phyloP scores from a whole-genome alignment of 2,888 invertebrate genomes.

The Psylliodes chrysocephalus region DNA sequence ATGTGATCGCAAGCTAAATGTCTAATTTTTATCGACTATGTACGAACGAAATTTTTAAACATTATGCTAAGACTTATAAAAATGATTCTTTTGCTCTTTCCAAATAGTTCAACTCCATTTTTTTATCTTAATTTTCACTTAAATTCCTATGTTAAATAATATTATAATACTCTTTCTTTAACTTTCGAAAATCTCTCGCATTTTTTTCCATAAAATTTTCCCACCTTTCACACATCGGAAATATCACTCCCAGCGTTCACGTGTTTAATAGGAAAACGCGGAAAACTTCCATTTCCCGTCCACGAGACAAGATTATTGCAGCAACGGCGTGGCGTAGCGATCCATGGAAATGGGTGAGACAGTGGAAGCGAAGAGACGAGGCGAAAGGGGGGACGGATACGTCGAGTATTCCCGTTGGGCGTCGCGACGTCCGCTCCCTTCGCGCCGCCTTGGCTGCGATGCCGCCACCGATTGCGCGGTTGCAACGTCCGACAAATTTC shows the following conservation, averaged over 20 bases:
- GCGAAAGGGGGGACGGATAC: neutral
- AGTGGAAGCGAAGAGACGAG: neutral
- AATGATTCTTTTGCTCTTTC: too few relatives aligned
- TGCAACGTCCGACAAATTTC: conserved; percentile 5
- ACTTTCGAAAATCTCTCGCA: neutral
- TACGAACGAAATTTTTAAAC: too few relatives aligned
- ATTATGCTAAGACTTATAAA: too few relatives aligned
- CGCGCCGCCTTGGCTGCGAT: neutral
- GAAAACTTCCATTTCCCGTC: conserved; percentile 28
- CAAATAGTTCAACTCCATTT: too few relatives aligned
- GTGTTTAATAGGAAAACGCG: conserved; percentile 21
- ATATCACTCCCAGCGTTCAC: conserved; percentile 23
- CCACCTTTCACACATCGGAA: conserved; percentile 17
- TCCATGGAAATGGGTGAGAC: conserved; percentile 3
- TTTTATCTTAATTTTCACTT: too few relatives aligned
- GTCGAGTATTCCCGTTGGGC: conserved; percentile 26
- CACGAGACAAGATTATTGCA: conserved; percentile 28
- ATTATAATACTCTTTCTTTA: too few relatives aligned
- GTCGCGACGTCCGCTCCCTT: conserved; percentile 19
- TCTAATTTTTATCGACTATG: too few relatives aligned
- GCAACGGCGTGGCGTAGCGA: conserved; percentile 14
- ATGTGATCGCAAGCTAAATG: too few relatives aligned
- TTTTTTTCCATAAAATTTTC: conserved; percentile 6
- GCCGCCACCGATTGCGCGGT: neutral
- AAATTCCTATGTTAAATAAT: too few relatives aligned